These are phyloP conservation scores for Epizoanthus scotinus DNA, from an alignment of 92 coral and sea anemone species.

Conservation along the genomic window DNA sequence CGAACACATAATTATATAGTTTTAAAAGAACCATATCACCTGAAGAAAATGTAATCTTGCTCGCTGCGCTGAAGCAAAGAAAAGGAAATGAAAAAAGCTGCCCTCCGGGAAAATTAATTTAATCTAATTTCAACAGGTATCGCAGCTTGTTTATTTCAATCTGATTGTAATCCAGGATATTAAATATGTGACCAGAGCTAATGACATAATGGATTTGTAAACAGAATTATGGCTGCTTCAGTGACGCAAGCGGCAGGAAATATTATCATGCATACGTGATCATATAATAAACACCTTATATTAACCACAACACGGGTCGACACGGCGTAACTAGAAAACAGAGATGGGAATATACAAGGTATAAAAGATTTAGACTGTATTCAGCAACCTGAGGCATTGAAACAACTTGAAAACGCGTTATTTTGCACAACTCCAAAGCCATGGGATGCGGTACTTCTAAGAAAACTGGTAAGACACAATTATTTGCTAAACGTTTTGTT, in stretches of 20 bases:
- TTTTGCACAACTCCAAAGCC: not conserved
- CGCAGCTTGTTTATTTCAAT: too few species aligned
- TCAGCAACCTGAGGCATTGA: not conserved
- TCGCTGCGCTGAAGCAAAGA: too few species aligned
- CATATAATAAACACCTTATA: not conserved
- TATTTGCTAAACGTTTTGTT: not conserved
- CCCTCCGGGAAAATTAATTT: too few species aligned
- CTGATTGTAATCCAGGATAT: too few species aligned
- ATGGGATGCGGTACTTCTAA: conserved; percentile 37
- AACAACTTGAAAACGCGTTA: not conserved
- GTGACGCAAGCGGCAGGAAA: conserved; percentile 21
- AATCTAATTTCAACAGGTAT: too few species aligned
- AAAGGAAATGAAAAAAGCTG: too few species aligned
- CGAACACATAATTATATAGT: too few species aligned
- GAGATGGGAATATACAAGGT: too few species aligned
- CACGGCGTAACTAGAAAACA: not conserved
- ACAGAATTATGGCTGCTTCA: conserved; percentile 11
- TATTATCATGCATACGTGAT: not conserved
- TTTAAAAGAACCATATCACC: too few species aligned
- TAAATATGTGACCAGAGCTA: not conserved
- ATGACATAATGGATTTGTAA: conserved; percentile 33
- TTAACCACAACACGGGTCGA: not conserved
- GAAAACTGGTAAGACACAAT: conserved; percentile 11
- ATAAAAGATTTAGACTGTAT: too few species aligned
- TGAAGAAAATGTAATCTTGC: too few species aligned